Evolutionary conservation across 1,140 invertebrate genomes (phyloP), one percentile per base, ranked within the genome.

Genomic region (Drosophila parabipectinata): DNA sequence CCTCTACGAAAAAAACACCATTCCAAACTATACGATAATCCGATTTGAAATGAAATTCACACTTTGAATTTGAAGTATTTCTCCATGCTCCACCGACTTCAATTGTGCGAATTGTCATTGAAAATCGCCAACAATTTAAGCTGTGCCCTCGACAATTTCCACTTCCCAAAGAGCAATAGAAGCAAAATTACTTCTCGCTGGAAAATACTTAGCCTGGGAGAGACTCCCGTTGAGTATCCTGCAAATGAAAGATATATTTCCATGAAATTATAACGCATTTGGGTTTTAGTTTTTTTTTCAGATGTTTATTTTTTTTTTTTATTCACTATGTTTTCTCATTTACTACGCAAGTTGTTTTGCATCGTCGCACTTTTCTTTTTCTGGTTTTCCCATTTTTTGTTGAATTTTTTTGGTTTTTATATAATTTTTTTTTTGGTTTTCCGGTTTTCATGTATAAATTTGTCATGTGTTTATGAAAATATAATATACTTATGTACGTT

Each of bases 401-500:
- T 37, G 3, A 39, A 28, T 80, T 72, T 54, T 50, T 45, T 74
- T 72, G 45, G 37, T 14, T 75, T 66, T 77, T 12, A 37, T 37
- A 37, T 37, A 37, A 37, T 60, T 28, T 10, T 45, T 45, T 55
- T 52, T 51, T 51, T 61, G 10, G 18, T 44, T 60, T 84, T 75
- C 72, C 67, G 52, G 50, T 84, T 75, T 75, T 74, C 71, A 88
- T 87, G 83, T 87, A 87, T 87, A 87, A 87, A 87, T 87, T 87
- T 88, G 78, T 87, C 82, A 87, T 87, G 82, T 87, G 83, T 87
- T 44, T 87, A 87, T 87, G 82, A 87, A 87, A 87, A 87, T 87
- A 87, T 87, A 87, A 87, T 87, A 87, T 87, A 87, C 79, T 87
- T 87, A 87, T 87, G 82, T 88, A 88, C 64, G 83, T 85, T 87